Evolutionary conservation across 2,797 vertebrate genomes (phyloP).

Genomic region (Cichlasoma orientale): DNA sequence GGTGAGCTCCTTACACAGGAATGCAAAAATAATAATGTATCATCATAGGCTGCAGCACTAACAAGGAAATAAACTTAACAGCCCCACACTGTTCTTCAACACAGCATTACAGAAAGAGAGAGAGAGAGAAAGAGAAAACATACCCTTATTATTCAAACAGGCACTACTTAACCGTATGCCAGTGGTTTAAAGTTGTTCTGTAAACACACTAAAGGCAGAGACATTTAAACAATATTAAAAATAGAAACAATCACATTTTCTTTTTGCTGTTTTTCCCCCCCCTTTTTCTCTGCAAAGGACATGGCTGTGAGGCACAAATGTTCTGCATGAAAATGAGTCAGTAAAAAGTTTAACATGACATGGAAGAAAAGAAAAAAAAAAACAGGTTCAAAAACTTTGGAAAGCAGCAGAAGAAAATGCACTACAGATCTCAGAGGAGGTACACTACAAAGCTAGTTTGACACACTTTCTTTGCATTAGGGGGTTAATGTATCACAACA

Average conservation of each 20-base stretch:
- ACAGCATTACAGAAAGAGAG: neutral
- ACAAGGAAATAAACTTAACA: slow-evolving; percentile 22
- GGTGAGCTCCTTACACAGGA: slow-evolving; percentile 67
- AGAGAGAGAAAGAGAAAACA: too few species aligned
- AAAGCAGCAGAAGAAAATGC: neutral
- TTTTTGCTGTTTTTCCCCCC: neutral
- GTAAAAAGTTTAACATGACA: neutral
- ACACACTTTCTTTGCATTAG: neutral
- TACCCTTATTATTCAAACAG: neutral
- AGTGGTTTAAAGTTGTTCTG: neutral
- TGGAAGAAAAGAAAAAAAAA: neutral
- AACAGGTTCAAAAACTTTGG: neutral
- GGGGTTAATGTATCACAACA: neutral
- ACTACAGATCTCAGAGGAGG: neutral
- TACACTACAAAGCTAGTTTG: neutral
- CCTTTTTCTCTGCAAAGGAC: neutral
- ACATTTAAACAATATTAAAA: neutral
- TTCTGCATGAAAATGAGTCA: neutral
- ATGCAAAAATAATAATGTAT: slow-evolving; percentile 64
- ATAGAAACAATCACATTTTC: neutral
- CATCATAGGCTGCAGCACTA: slow-evolving; percentile 17
- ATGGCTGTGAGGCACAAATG: neutral
- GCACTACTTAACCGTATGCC: neutral
- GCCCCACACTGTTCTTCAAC: neutral
- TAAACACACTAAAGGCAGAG: neutral